phyloP scores from a whole-genome alignment of 35 echinoderm and acorn worm species.

The Acanthaster planci region DNA sequence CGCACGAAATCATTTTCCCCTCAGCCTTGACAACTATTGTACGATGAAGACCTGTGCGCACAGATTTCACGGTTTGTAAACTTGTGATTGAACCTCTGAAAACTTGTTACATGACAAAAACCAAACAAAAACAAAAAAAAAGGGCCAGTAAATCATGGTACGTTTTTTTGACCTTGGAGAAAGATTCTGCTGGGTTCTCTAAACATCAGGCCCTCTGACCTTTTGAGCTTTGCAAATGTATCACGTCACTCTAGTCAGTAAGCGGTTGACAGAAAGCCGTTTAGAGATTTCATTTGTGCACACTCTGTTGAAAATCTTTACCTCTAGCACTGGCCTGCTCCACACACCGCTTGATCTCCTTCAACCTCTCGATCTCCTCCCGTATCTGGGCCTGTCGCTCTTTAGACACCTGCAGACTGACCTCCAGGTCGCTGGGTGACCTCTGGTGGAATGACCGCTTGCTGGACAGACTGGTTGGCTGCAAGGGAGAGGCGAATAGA shows the following conservation, averaged over 20 bases:
- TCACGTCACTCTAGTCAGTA: neutral
- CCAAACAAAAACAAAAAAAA: too few species aligned
- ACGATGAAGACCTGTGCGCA: too few species aligned
- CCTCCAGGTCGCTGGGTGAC: constrained; percentile 25
- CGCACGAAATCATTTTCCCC: too few species aligned
- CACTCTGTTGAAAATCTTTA: constrained; percentile 16
- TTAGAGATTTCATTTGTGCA: neutral
- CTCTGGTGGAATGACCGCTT: constrained; percentile 1
- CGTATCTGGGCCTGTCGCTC: constrained; percentile 61
- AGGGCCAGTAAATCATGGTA: too few species aligned
- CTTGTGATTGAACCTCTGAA: too few species aligned
- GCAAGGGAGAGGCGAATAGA: neutral
- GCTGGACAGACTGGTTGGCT: constrained; percentile 22
- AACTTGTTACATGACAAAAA: too few species aligned
- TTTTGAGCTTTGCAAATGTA: neutral
- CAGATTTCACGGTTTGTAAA: too few species aligned
- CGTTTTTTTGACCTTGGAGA: too few species aligned
- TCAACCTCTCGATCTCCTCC: constrained; percentile 75
- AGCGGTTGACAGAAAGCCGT: neutral
- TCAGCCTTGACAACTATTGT: too few species aligned
- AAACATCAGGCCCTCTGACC: neutral
- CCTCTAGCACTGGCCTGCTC: constrained; percentile 77
- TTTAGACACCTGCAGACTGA: constrained; percentile 58
- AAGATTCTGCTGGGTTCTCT: neutral
- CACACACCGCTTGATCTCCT: constrained; percentile 89